Conservation (phyloP, 2,888 invertebrate genomes). For the Mellilla xanthometata region DNA sequence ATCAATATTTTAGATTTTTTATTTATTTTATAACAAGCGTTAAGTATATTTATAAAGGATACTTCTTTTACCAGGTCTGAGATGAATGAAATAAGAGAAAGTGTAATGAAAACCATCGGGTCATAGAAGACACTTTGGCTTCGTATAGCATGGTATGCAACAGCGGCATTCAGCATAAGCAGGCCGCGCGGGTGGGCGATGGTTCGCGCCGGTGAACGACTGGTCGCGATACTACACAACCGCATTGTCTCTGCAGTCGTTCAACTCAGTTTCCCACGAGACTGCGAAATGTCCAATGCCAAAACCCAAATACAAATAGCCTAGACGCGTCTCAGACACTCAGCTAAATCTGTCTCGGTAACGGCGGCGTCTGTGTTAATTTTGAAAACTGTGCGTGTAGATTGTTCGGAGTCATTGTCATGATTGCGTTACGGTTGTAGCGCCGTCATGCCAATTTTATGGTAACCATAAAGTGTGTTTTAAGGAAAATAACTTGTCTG, state of each 20-base stretch:
- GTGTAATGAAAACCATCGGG: not conserved
- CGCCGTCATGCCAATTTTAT: constrained; percentile 38
- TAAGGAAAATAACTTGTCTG: constrained; percentile 20
- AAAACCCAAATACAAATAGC: constrained; percentile 77
- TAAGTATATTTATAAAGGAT: no score
- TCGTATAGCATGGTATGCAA: constrained; percentile 34
- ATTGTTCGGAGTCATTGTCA: constrained; percentile 45
- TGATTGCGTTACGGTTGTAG: constrained; percentile 44
- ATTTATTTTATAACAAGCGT: no score
- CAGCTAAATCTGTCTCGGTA: constrained; percentile 72
- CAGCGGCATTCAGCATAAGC: constrained; percentile 36
- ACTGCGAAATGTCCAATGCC: constrained; percentile 75
- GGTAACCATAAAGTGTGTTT: constrained; percentile 31
- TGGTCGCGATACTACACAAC: constrained; percentile 64
- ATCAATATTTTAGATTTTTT: no score
- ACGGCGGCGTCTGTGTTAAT: constrained; percentile 52
- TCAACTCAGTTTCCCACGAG: constrained; percentile 82
- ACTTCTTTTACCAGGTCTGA: no score
- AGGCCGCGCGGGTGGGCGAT: constrained; percentile 55
- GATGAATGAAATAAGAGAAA: not conserved
- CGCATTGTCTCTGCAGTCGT: constrained; percentile 80
- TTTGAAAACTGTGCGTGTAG: constrained; percentile 49
- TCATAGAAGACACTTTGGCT: constrained; percentile 18
- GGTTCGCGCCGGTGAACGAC: constrained; percentile 57
- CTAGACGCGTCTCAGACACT: constrained; percentile 78